A percentile compares a stretch with the other conserved stretches of the same genome.
Conservation (phyloP, 2,888 invertebrate genomes). For the Gymnosoma rotundatum region DNA sequence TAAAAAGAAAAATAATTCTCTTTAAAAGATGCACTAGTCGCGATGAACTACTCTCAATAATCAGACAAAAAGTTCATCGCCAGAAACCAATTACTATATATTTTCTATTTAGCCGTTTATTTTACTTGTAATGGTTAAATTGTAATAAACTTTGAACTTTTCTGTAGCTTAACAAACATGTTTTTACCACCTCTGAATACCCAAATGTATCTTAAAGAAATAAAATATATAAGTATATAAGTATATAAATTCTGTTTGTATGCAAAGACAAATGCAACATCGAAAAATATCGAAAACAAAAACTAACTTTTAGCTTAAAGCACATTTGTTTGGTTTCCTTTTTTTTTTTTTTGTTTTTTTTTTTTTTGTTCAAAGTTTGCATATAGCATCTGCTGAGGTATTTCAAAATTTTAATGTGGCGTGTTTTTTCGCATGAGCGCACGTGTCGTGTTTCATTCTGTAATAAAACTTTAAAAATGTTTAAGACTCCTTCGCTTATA, state of each 20-base stretch:
- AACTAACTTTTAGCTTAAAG: constrained; percentile 19
- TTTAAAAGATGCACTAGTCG: constrained; percentile 57
- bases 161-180: constrained; percentile 50
- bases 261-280: constrained; percentile 39
- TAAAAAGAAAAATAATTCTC: constrained; percentile 11
- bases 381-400: constrained; percentile 47
- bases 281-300: constrained; percentile 5
- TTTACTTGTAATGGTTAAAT: constrained; percentile 44
- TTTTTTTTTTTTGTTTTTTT: background rate
- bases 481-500: constrained; percentile 19
- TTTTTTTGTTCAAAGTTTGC: constrained; percentile 25
- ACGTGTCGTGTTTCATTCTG: constrained; percentile 66
- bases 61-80: constrained; percentile 59
- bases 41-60: constrained; percentile 39
- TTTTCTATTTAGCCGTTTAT: constrained; percentile 6
- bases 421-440: constrained; percentile 66
- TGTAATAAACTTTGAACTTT: constrained; percentile 67
- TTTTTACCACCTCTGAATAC: constrained; percentile 58
- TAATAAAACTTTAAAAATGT: constrained; percentile 56
- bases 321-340: background rate
- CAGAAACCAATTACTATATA: constrained; percentile 62
- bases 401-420: constrained; percentile 57
- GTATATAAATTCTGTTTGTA: constrained; percentile 22
- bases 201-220: background rate
- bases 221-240: constrained; percentile 17